These are phyloP conservation scores for Geotrupes spiniger DNA, from an alignment of 2,888 invertebrate species.

Conservation along the genomic window DNA sequence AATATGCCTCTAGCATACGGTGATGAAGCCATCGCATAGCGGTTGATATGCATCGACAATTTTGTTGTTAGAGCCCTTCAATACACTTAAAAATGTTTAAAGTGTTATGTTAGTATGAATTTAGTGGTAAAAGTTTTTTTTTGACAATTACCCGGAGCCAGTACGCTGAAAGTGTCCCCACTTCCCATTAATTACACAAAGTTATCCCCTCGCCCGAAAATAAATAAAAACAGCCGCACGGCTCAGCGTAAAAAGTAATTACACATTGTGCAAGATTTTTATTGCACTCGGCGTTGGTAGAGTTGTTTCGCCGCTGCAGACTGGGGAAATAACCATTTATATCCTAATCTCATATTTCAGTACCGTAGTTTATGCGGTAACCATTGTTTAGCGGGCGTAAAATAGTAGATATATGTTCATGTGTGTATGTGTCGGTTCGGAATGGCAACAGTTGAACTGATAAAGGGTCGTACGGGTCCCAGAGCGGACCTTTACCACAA, in stretches of 20 bases:
- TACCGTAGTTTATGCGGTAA: slow-evolving; percentile 21
- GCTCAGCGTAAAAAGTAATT: slow-evolving; percentile 1
- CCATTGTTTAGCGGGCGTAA: slow-evolving; percentile 34
- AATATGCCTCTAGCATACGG: no score
- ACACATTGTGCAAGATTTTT: slow-evolving; percentile 5
- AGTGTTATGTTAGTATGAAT: no score
- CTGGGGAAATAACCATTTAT: slow-evolving; percentile 23
- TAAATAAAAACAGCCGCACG: no score
- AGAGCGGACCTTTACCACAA: slow-evolving; percentile 39
- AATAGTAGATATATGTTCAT: slow-evolving; percentile 31
- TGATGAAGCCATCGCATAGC: no score
- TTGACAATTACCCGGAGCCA: no score
- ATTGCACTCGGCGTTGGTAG: background rate
- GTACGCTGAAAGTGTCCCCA: no score
- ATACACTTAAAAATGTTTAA: no score
- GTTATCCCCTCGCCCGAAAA: no score
- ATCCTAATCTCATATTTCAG: slow-evolving; percentile 19
- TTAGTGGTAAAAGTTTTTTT: no score
- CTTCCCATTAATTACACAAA: no score
- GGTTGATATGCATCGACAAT: no score
- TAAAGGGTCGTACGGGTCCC: slow-evolving; percentile 40
- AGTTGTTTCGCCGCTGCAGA: background rate
- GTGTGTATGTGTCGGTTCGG: slow-evolving; percentile 18
- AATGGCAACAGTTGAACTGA: slow-evolving; percentile 31
- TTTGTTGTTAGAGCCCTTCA: no score